phyloP scores from a whole-genome alignment of 2,797 vertebrate species.

The Notolabrus celidotus region DNA sequence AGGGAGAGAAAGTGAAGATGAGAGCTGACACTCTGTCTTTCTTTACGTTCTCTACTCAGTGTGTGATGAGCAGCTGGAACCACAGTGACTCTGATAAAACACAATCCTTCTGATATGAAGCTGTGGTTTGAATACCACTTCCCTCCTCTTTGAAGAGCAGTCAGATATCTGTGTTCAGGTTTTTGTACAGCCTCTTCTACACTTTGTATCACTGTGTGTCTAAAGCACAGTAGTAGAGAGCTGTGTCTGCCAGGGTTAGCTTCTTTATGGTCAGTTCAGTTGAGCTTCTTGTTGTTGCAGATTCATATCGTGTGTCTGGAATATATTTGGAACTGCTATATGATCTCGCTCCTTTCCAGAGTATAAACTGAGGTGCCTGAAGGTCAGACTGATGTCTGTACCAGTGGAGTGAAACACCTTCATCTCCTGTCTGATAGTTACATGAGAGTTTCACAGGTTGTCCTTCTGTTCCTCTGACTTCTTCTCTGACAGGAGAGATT shows the following conservation, averaged over 20 bases:
- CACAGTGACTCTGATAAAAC: slow-evolving; percentile 37
- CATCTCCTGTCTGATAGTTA: neutral
- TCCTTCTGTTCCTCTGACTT: too few species aligned
- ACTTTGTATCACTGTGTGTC: slow-evolving; percentile 37
- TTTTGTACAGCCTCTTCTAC: slow-evolving; percentile 52
- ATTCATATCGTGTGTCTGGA: neutral
- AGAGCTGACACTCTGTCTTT: too few species aligned
- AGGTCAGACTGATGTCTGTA: slow-evolving; percentile 30
- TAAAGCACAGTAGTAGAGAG: slow-evolving; percentile 61
- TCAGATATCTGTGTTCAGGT: slow-evolving; percentile 44
- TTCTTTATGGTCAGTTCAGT: slow-evolving; percentile 8
- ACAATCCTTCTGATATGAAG: slow-evolving; percentile 39
- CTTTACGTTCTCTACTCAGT: slow-evolving; percentile 14
- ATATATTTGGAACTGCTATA: fast-evolving
- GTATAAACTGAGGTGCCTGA: neutral
- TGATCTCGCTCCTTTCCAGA: slow-evolving; percentile 11
- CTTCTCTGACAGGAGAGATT: neutral
- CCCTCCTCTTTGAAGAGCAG: slow-evolving; percentile 39
- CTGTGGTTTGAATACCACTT: slow-evolving; percentile 40
- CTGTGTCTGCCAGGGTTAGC: slow-evolving; percentile 49
- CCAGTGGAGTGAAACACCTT: slow-evolving; percentile 9
- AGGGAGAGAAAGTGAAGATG: too few species aligned
- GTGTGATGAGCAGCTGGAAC: slow-evolving; percentile 40
- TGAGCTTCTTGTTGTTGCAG: fast-evolving
- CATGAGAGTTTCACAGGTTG: too few species aligned